Evolutionary conservation across 2,797 vertebrate species (phyloP).

Genomic region (Bovichtus variegatus): DNA sequence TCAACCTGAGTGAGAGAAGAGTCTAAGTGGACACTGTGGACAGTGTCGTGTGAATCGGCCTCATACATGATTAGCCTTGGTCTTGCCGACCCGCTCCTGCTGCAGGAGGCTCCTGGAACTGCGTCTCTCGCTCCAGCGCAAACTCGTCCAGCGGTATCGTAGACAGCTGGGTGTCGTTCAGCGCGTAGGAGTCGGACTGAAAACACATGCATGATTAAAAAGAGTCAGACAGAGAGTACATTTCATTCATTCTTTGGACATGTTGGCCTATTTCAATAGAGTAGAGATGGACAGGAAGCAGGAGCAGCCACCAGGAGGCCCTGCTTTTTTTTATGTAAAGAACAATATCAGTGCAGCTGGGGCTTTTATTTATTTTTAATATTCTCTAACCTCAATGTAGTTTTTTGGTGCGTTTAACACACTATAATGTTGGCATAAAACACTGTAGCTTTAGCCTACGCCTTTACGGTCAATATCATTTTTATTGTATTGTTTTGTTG

Average conservation of each 20-base stretch:
- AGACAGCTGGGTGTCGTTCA: conserved; percentile 88
- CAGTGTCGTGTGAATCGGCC: conserved; percentile 72
- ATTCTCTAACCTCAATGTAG: background rate
- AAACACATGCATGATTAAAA: conserved; percentile 19
- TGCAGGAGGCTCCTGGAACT: conserved; percentile 71
- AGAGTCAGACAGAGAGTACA: background rate
- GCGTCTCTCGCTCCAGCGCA: conserved; percentile 82
- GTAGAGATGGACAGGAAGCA: background rate
- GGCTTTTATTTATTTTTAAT: background rate
- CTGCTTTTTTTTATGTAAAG: background rate
- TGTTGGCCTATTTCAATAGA: background rate
- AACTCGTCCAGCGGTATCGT: conserved; percentile 89
- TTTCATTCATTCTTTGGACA: background rate
- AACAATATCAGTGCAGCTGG: background rate
- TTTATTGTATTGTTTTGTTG: background rate
- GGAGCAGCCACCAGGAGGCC: background rate
- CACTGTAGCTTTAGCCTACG: background rate
- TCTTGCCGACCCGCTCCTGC: conserved; percentile 65
- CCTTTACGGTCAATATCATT: background rate
- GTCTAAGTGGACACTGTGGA: conserved; percentile 79
- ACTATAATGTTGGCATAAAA: background rate
- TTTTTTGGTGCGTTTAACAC: conserved; percentile 1
- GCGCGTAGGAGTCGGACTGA: conserved; percentile 77
- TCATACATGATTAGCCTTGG: conserved; percentile 85
- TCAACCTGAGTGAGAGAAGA: conserved; percentile 94